Evolutionary conservation across 2,797 vertebrate species (phyloP).

Genomic region (Syngnathus acus): DNA sequence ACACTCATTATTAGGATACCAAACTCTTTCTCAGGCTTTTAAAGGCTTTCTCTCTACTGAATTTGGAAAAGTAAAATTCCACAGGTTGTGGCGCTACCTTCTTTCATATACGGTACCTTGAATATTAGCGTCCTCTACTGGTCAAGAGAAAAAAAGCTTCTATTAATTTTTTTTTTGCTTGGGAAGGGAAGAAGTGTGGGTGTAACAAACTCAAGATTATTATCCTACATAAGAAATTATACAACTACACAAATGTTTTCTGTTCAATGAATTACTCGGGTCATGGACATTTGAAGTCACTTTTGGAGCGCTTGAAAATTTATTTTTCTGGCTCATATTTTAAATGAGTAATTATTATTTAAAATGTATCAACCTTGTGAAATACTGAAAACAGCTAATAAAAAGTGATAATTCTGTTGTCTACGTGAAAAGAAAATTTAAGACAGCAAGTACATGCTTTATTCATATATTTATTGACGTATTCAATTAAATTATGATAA

Average conservation of each 20-base stretch:
- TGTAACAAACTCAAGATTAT: neutral
- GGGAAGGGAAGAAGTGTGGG: neutral
- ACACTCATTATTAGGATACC: neutral
- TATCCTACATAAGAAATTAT: neutral
- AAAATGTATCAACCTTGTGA: neutral
- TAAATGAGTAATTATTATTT: too few species aligned
- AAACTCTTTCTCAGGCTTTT: neutral
- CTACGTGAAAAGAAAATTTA: neutral
- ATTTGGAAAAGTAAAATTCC: neutral
- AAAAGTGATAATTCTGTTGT: neutral
- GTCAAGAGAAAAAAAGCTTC: neutral
- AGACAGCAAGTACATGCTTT: neutral
- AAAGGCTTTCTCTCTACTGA: neutral
- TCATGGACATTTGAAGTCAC: neutral
- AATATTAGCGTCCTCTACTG: constrained; percentile 41
- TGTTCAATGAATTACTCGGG: neutral
- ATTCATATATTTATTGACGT: neutral
- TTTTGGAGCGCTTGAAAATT: neutral
- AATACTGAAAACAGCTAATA: neutral
- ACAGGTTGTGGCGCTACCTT: neutral
- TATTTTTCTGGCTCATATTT: neutral
- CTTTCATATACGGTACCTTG: neutral
- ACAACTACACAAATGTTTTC: neutral
- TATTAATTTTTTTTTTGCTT: neutral
- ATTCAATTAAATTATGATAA: neutral